Conservation (phyloP, 2,888 invertebrate species). For the Eilema sororculum region DNA sequence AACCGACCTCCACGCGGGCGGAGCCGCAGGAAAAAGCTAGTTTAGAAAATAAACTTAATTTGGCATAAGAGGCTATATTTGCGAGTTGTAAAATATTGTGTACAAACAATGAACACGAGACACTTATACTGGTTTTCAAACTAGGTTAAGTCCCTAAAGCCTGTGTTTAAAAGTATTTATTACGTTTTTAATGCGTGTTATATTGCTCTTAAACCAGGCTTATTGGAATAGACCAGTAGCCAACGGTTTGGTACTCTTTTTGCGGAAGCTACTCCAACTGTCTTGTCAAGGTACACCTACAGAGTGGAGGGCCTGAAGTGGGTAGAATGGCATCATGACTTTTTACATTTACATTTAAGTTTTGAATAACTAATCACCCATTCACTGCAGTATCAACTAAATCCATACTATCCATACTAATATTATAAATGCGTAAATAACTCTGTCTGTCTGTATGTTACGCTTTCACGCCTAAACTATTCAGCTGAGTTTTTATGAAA, state of each 20-base stretch:
- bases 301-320: not conserved
- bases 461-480: no score
- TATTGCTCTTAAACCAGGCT: not conserved
- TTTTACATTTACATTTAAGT: not conserved
- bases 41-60: not conserved
- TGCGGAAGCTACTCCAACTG: not conserved
- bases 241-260: not conserved
- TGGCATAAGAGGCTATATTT: not conserved
- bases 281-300: not conserved
- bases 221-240: not conserved
- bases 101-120: not conserved
- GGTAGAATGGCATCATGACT: not conserved
- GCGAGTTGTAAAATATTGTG: not conserved
- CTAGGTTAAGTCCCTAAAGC: not conserved
- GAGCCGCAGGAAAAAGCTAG: no score
- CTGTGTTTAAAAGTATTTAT: not conserved
- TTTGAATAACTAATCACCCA: no score
- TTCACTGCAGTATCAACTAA: no score
- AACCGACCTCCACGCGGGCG: no score
- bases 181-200: not conserved
- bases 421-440: no score
- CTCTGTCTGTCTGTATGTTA: no score
- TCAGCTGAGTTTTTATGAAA: no score
- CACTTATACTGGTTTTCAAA: not conserved
- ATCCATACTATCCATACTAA: no score